Percentiles rank a stretch among this genome's conserved stretches.
Evolutionary conservation across 1,140 invertebrate species (phyloP).

Genomic region (Aphelenchoides avenae): DNA sequence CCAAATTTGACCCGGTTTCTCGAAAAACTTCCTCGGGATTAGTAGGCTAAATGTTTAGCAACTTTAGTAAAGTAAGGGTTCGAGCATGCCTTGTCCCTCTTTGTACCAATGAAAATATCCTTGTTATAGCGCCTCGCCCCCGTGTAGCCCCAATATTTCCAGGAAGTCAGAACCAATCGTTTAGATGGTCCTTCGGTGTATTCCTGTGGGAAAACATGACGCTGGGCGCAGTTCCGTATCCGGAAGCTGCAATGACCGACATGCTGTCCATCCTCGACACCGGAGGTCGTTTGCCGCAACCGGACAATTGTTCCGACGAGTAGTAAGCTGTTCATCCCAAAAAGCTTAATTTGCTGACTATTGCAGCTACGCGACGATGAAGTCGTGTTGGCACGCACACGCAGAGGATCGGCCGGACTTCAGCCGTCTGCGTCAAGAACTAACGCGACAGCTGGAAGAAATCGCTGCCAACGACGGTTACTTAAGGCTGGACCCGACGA

Average conservation of each 20-base stretch:
- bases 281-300: conserved; percentile 61
- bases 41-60: too few species aligned
- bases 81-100: too few species aligned
- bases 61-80: too few species aligned
- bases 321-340: too few species aligned
- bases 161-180: conserved; percentile 40
- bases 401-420: conserved; percentile 45
- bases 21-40: too few species aligned
- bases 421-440: conserved; percentile 44
- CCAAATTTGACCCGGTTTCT: too few species aligned
- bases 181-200: conserved; percentile 63
- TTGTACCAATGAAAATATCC: too few species aligned
- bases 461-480: conserved; percentile 58
- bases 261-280: conserved; percentile 58
- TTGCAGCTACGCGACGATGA: conserved; percentile 55
- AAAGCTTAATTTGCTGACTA: too few species aligned
- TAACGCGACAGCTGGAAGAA: conserved; percentile 52
- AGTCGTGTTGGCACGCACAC: conserved; percentile 48
- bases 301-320: conserved; percentile 62
- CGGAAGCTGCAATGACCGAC: conserved; percentile 58
- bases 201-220: conserved; percentile 63
- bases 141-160: too few species aligned
- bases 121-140: too few species aligned
- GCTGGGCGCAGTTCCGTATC: conserved; percentile 61
- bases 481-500: conserved; percentile 51